phyloP scores from a whole-genome alignment of 2,888 invertebrate species.

The Leucophenga montana region DNA sequence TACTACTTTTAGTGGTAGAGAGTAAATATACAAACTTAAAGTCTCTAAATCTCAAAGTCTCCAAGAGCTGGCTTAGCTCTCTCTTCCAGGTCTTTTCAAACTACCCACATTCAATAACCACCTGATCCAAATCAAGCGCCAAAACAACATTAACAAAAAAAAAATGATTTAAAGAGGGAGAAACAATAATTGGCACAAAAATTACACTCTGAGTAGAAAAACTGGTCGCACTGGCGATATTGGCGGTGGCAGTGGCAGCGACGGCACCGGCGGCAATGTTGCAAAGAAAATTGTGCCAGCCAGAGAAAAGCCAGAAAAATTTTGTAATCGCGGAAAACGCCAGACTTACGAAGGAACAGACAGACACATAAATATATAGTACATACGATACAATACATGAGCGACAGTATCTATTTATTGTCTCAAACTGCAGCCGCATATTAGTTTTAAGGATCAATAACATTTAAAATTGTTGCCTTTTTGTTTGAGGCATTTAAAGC shows the following conservation, averaged over 20 bases:
- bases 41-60: too few species aligned
- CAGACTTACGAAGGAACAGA: constrained; percentile 2
- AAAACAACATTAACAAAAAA: too few species aligned
- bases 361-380: constrained; percentile 6
- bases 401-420: background rate
- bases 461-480: background rate
- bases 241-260: background rate
- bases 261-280: too few species aligned
- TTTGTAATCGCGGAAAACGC: constrained; percentile 19
- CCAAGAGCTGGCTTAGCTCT: too few species aligned
- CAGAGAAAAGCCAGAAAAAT: constrained; percentile 3
- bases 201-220: background rate
- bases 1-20: too few species aligned
- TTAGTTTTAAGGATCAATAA: constrained; percentile 23
- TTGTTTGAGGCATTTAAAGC: background rate
- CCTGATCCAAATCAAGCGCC: too few species aligned
- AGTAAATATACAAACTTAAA: too few species aligned
- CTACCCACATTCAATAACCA: too few species aligned
- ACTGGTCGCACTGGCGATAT: constrained; percentile 1
- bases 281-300: constrained; percentile 8
- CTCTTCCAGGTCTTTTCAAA: too few species aligned
- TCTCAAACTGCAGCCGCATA: background rate
- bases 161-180: too few species aligned
- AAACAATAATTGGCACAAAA: too few species aligned
- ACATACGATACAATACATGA: too few species aligned